A percentile compares a stretch with the other conserved stretches of the same genome.
phyloP scores from a whole-genome alignment of 2,888 invertebrate species.

The Entomobrya multifasciata region DNA sequence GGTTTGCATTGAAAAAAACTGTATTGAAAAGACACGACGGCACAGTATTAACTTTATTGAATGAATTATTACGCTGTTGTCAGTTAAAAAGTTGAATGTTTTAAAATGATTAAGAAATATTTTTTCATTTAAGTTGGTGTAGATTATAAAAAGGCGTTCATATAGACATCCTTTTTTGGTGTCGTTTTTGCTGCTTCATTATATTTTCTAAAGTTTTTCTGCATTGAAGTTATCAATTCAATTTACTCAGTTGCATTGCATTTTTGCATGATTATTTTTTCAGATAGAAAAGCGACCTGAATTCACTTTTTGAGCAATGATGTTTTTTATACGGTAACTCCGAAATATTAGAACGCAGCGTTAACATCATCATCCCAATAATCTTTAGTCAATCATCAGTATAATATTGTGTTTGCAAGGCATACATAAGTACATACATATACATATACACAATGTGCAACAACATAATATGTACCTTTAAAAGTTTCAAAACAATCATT shows the following conservation, averaged over 20 bases:
- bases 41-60: neutral
- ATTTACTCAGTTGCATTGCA: no score
- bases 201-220: no score
- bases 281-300: constrained; percentile 29
- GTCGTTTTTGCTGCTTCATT: no score
- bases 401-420: neutral
- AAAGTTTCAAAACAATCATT: neutral
- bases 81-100: neutral
- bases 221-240: no score
- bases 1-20: no score
- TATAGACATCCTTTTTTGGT: no score
- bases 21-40: constrained; percentile 4
- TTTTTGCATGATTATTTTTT: neutral
- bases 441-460: neutral
- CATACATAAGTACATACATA: constrained; percentile 7
- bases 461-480: neutral
- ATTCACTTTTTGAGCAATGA: constrained; percentile 49
- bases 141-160: no score
- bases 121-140: neutral
- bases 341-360: neutral
- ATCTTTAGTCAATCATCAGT: neutral
- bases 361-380: neutral
- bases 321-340: neutral
- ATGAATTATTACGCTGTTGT: neutral
- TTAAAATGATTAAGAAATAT: neutral